Percentiles rank a stretch among this genome's conserved stretches.
Conservation (phyloP, 2,113 vertebrate species). For the Corydoras sp. region DNA sequence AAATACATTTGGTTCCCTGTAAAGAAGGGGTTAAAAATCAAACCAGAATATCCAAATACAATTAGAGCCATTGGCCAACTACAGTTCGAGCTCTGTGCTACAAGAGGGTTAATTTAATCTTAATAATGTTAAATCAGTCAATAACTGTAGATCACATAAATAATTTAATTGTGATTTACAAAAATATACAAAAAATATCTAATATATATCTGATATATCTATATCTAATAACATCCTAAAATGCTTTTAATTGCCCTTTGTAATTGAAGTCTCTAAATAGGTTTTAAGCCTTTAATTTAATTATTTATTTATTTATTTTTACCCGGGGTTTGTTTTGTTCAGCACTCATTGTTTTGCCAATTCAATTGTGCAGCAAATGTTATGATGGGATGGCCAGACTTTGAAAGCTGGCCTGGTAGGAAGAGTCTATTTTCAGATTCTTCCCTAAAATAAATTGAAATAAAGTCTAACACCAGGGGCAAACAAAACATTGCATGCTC, state of each 20-base stretch:
- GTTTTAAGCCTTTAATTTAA: too few species aligned
- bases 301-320: too few species aligned
- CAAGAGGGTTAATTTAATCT: too few species aligned
- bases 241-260: neutral
- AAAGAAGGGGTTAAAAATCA: too few species aligned
- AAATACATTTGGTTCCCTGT: constrained; percentile 5
- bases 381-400: constrained; percentile 15
- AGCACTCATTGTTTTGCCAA: neutral
- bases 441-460: constrained; percentile 22
- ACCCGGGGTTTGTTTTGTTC: constrained; percentile 4
- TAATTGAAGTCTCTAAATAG: too few species aligned
- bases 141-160: too few species aligned
- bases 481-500: constrained; percentile 28
- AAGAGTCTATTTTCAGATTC: constrained; percentile 18
- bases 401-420: constrained; percentile 21
- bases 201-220: neutral
- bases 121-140: too few species aligned
- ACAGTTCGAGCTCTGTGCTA: too few species aligned
- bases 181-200: neutral
- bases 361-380: constrained; percentile 19
- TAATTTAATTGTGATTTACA: too few species aligned
- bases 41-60: too few species aligned
- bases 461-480: constrained; percentile 26
- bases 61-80: too few species aligned
- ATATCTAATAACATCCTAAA: neutral